phyloP scores from a whole-genome alignment of 2,113 vertebrate species.

The Oreotrochilus melanogaster region DNA sequence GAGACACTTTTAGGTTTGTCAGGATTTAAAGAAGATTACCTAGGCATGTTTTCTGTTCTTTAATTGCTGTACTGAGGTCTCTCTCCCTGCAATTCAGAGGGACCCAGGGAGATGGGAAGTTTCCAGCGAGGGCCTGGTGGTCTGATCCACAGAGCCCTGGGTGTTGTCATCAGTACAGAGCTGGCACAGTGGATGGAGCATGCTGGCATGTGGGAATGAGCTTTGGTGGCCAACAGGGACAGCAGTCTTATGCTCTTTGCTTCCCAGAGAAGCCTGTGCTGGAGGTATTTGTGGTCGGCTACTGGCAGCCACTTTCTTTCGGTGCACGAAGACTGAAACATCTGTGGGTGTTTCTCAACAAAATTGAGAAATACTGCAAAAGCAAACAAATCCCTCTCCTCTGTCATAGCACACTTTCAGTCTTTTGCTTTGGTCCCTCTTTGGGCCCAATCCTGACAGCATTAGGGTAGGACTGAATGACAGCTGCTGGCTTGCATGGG shows the following conservation, averaged over 20 bases:
- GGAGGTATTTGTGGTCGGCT: background rate
- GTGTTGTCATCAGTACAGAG: background rate
- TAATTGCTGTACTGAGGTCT: background rate
- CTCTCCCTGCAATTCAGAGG: background rate
- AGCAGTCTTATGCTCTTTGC: background rate
- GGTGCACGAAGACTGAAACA: background rate
- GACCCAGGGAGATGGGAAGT: background rate
- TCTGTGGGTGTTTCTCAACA: background rate
- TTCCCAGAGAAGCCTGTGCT: background rate
- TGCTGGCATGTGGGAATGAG: background rate
- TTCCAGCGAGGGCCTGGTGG: background rate
- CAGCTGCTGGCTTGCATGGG: background rate
- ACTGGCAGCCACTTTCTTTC: background rate
- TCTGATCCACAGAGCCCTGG: accelerated
- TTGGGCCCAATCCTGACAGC: background rate
- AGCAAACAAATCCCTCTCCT: background rate
- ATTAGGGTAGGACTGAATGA: background rate
- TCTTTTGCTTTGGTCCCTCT: background rate
- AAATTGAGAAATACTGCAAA: background rate
- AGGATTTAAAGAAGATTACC: background rate
- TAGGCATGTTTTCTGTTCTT: background rate
- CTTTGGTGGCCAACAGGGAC: background rate
- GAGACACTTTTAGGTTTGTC: background rate
- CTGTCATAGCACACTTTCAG: background rate
- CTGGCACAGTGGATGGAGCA: background rate